phyloP scores from a whole-genome alignment of 2,113 vertebrate species.

The Cercocebus atys region DNA sequence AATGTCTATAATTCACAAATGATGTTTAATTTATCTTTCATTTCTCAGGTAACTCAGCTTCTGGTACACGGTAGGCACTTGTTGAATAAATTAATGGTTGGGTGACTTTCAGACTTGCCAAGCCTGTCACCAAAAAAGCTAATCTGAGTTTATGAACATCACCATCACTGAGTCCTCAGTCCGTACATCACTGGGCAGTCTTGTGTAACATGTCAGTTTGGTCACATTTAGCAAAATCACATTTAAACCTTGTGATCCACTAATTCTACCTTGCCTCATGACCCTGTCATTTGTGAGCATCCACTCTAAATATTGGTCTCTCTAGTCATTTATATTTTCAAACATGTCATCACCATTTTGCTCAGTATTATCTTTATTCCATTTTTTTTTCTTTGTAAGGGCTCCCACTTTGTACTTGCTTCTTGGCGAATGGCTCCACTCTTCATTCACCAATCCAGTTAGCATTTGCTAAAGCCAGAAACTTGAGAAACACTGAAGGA shows the following conservation, averaged over 20 bases:
- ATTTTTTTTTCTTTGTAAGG: not conserved
- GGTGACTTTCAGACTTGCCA: not conserved
- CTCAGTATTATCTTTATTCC: not conserved
- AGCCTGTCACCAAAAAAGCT: not conserved
- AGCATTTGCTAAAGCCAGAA: not conserved
- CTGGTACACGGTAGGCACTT: not conserved
- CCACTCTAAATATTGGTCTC: not conserved
- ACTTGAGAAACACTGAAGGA: not conserved
- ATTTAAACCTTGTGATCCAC: not conserved
- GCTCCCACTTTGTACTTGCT: not conserved
- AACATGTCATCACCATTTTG: not conserved
- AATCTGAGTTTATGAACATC: not conserved
- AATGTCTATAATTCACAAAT: not conserved
- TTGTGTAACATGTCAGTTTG: not conserved
- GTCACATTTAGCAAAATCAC: not conserved
- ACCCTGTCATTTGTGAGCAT: not conserved
- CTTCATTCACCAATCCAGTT: not conserved
- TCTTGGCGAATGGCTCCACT: not conserved
- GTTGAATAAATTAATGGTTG: not conserved
- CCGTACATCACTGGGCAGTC: not conserved
- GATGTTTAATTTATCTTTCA: not conserved
- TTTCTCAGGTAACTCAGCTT: not conserved
- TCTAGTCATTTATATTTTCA: not conserved
- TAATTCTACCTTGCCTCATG: not conserved
- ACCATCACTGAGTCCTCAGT: not conserved